Evolutionary conservation across 2,113 vertebrate species (phyloP).

Genomic region (Tamias sibiricus): DNA sequence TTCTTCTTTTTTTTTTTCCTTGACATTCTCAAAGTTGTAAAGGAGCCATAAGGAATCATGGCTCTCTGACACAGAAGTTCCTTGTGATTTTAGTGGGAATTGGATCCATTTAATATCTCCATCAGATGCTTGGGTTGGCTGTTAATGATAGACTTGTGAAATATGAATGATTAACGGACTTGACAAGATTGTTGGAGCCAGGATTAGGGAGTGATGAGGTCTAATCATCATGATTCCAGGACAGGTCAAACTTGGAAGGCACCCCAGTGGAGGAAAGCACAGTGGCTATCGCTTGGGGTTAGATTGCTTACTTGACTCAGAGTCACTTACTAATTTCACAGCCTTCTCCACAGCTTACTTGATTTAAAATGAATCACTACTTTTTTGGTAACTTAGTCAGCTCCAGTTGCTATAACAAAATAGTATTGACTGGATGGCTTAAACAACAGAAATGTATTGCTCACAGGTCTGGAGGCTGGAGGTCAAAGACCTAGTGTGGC

Average conservation of each 20-base stretch:
- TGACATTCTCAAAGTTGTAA: not conserved
- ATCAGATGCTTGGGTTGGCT: not conserved
- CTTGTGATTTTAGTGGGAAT: not conserved
- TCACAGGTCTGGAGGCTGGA: not conserved
- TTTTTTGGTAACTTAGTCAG: not conserved
- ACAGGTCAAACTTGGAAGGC: not conserved
- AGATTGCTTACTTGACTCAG: not conserved
- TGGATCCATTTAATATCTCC: not conserved
- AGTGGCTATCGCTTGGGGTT: not conserved
- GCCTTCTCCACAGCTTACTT: not conserved
- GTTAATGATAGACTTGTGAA: not conserved
- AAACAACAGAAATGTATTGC: not conserved
- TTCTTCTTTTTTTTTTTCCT: too few species aligned
- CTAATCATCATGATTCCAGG: not conserved
- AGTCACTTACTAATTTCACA: not conserved
- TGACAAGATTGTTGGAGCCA: not conserved
- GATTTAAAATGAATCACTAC: not conserved
- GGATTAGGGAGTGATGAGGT: not conserved
- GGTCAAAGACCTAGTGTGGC: not conserved
- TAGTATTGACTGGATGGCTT: not conserved
- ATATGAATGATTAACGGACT: not conserved
- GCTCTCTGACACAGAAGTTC: not conserved
- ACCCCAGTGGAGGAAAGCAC: not conserved
- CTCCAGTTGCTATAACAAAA: not conserved
- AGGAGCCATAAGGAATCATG: not conserved